A percentile compares a stretch with the other conserved stretches of the same genome.
phyloP scores from a whole-genome alignment of 2,797 vertebrate species.

The Triplophysa bombifrons region DNA sequence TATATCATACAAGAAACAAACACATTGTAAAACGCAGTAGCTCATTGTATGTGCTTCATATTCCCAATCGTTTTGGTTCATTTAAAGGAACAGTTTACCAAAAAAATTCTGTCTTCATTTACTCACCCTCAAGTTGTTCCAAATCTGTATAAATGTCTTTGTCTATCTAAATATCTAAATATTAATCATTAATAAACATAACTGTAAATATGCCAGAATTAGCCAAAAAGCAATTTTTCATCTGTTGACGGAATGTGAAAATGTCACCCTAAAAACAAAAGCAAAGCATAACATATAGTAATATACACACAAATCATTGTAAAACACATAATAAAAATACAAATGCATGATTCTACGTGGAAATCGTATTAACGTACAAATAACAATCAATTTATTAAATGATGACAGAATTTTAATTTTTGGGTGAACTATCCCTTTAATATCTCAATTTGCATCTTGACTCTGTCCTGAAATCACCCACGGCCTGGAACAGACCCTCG shows the following conservation, averaged over 20 bases:
- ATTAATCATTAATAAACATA: neutral
- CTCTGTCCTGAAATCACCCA: conserved; percentile 17
- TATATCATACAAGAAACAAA: conserved; percentile 1
- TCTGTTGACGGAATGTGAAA: neutral
- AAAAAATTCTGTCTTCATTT: no score
- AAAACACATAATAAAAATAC: no score
- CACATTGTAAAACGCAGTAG: neutral
- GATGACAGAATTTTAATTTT: no score
- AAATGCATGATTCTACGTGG: no score
- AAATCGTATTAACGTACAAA: no score
- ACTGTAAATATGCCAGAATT: conserved; percentile 2
- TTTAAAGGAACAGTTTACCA: no score
- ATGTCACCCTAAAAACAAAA: neutral
- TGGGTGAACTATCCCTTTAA: neutral
- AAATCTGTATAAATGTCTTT: no score
- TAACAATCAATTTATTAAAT: no score
- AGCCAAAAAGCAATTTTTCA: neutral
- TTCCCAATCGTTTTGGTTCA: neutral
- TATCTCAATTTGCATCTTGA: conserved; percentile 39
- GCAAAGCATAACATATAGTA: neutral
- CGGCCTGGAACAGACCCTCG: conserved; percentile 14
- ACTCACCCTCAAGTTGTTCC: no score
- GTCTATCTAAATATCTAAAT: no score
- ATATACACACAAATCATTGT: no score
- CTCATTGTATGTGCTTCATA: conserved; percentile 22